Conservation (phyloP, 1,140 invertebrate genomes). For the Trachymyrmex cornetzi region DNA sequence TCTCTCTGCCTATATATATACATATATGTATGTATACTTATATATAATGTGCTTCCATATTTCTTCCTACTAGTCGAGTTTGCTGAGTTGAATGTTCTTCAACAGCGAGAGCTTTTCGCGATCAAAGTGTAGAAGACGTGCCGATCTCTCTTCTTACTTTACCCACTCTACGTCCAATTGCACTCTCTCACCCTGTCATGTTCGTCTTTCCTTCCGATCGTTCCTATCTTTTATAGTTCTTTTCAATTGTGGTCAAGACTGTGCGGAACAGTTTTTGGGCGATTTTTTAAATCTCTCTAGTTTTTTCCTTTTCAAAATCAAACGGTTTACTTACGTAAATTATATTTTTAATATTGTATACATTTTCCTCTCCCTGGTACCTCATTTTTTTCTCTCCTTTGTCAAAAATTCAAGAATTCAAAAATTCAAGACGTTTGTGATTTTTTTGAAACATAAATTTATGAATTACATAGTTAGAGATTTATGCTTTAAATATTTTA, state of each 20-base stretch:
- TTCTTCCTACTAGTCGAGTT: conserved; percentile 13
- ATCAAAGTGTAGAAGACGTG: conserved; percentile 28
- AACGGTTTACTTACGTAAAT: not conserved
- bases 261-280: not conserved
- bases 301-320: not conserved
- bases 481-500: too few relatives aligned
- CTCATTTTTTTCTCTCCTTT: not conserved
- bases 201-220: not conserved
- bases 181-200: not conserved
- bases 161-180: not conserved
- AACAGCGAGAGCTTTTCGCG: conserved; percentile 57
- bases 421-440: not conserved
- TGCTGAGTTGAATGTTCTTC: conserved; percentile 51
- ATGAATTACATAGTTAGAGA: too few relatives aligned
- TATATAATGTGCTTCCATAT: conserved; percentile 3
- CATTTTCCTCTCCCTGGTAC: not conserved
- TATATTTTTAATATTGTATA: conserved; percentile 13
- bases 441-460: not conserved
- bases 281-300: not conserved
- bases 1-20: too few relatives aligned
- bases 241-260: not conserved
- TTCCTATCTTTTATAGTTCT: not conserved
- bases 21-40: not conserved
- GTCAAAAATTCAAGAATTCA: not conserved
- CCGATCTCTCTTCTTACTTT: conserved; percentile 14